phyloP scores from a whole-genome alignment of 2,113 vertebrate genomes.

The Hippocampus comes region DNA sequence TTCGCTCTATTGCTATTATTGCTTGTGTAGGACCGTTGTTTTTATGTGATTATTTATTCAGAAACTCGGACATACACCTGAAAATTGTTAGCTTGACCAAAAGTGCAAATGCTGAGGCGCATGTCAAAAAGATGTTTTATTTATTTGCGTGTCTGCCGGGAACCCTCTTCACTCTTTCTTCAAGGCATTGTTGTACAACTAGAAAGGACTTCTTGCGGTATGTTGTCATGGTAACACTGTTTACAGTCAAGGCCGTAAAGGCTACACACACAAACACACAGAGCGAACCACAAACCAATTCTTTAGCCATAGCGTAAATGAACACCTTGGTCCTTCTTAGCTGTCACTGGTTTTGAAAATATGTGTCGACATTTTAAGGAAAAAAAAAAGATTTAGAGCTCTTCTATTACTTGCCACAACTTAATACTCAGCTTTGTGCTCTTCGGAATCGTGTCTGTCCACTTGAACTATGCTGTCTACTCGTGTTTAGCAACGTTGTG shows the following conservation, averaged over 20 bases:
- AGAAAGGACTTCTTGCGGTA: conserved; percentile 17
- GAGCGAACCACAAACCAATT: conserved; percentile 28
- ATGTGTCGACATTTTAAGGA: conserved; percentile 40
- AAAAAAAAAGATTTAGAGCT: conserved; percentile 63
- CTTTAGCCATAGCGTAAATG: conserved; percentile 55
- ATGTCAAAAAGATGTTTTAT: conserved; percentile 57
- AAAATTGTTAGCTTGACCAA: conserved; percentile 66
- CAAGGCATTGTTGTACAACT: conserved; percentile 31
- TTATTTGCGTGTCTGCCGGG: conserved; percentile 65
- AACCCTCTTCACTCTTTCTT: conserved; percentile 16
- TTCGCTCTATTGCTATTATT: conserved; percentile 62
- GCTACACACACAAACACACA: conserved; percentile 24
- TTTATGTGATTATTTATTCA: conserved; percentile 77
- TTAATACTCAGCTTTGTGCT: conserved; percentile 82
- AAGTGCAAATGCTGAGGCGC: conserved; percentile 59
- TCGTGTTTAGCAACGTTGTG: conserved; percentile 87
- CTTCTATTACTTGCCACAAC: conserved; percentile 74
- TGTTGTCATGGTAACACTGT: conserved; percentile 1
- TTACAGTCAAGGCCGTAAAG: conserved; percentile 38
- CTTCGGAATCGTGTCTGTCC: conserved; percentile 80
- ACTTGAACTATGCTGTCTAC: conserved; percentile 82
- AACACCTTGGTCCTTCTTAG: conserved; percentile 54
- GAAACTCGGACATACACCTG: conserved; percentile 55
- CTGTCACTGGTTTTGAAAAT: conserved; percentile 57
- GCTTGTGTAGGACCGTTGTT: conserved; percentile 66